These are phyloP conservation scores for Stenodema calcarata DNA, from an alignment of 2,888 invertebrate species.

Conservation along the genomic window DNA sequence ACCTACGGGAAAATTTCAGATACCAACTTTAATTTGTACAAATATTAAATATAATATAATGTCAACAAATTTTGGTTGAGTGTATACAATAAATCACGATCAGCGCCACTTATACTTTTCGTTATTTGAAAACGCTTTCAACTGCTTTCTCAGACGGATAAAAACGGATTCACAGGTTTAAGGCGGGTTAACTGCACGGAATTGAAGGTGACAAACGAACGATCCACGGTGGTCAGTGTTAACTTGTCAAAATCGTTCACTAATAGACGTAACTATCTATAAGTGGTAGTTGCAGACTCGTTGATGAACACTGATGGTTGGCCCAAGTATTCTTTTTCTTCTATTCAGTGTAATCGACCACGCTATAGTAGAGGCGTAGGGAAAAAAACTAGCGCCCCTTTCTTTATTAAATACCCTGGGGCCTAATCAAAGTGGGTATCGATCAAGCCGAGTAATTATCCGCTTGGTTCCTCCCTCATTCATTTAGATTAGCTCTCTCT, in stretches of 20 bases:
- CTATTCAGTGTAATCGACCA: not conserved
- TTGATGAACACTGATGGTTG: not conserved
- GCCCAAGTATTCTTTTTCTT: not conserved
- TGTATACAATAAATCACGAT: no score
- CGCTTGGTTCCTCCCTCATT: constrained; percentile 6
- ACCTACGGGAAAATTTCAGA: no score
- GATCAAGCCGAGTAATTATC: constrained; percentile 24
- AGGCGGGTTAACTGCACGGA: not conserved
- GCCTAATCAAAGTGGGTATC: constrained; percentile 9
- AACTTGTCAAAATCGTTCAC: not conserved
- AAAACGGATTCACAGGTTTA: no score
- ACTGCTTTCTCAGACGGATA: no score
- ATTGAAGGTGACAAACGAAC: not conserved
- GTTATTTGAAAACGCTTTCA: no score
- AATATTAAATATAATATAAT: no score
- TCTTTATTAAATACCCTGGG: not conserved
- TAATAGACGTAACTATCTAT: not conserved
- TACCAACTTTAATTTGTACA: no score
- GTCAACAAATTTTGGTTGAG: no score
- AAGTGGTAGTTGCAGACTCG: not conserved
- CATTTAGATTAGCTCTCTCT: constrained; percentile 11
- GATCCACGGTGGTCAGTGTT: not conserved
- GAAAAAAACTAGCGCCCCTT: not conserved
- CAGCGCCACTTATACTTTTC: no score
- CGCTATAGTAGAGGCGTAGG: not conserved